Base-by-base conservation (phyloP, 1,140 invertebrate genomes). In the Heterodera carotae region DNA sequence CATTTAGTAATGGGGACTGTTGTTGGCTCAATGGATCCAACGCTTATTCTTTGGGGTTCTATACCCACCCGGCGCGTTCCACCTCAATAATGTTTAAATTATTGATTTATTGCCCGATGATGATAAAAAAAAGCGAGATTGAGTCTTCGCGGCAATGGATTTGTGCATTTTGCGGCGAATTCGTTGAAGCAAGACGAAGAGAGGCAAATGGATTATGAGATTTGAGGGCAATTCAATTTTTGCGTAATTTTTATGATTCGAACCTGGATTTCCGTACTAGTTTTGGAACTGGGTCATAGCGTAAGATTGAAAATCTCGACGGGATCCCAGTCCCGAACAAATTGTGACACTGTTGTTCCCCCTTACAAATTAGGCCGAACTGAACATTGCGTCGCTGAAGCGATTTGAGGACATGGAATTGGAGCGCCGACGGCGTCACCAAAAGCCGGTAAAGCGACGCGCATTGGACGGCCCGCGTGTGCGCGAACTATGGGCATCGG, bases 391-490 rank as follows among this genome's bases (percentile, higher is more conserved):
- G n/a, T 83, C 82, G 12, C 48, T 83, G 43, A 80, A 81, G 77
- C 84, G 76, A 56, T 83, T 72, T 48, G 82, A 84, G 36, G 76
- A 69, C 34, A 64, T 83, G 18, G 82, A 83, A 67, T 39, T 83
- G 53, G 82, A 83, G 33, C 62, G 76, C 22, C 80, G 77, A 66
- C 77, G 74, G 66, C 82, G 82, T 2, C 80, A 84, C 18, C 76
- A 34, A 27, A 80, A 80, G 43, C 76, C 59, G 34, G 18, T 43
- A n/a, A 4, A 29, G 2, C 68, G 56, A 10, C 69, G 29, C 69
- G 22, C 33, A 6, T 25, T 76, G 29, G n/a, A 75, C 2, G 69
- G 69, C 0, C 69, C 76, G 25, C 71, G 71, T 29, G 56, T 34
- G 36, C 43, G 56, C 22, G 71, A 74, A 10, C 33, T 74, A 27